A percentile compares a stretch with the other conserved stretches of the same genome.
Conservation (phyloP, 2,797 vertebrate species). For the Argyrosomus regius region DNA sequence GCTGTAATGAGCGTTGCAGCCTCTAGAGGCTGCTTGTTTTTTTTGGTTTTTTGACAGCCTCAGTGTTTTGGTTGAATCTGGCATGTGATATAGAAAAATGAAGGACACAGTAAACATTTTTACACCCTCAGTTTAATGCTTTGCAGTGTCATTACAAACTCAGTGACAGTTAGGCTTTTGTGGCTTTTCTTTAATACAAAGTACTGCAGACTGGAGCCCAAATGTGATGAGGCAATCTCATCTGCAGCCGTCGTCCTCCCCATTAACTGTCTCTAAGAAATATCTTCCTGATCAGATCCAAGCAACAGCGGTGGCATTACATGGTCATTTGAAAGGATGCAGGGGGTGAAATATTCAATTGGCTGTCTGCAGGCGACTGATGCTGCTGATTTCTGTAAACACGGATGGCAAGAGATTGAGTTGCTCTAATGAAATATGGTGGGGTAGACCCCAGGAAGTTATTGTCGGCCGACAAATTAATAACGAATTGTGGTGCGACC, state of each 20-base stretch:
- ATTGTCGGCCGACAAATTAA: conserved; percentile 76
- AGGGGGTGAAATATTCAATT: conserved; percentile 68
- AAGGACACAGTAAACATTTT: conserved; percentile 19
- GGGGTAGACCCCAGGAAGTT: conserved; percentile 60
- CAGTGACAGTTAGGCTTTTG: conserved; percentile 15
- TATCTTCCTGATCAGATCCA: conserved; percentile 69
- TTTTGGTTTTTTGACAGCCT: background rate
- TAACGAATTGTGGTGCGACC: conserved; percentile 68
- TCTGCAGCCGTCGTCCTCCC: conserved; percentile 49
- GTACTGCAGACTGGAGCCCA: conserved; percentile 44
- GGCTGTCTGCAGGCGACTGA: conserved; percentile 68
- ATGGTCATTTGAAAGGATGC: conserved; percentile 70
- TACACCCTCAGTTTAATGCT: background rate
- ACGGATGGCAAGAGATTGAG: conserved; percentile 63
- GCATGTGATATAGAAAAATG: background rate
- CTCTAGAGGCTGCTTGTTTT: conserved; percentile 4
- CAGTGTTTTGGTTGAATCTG: background rate
- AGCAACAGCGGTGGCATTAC: conserved; percentile 54
- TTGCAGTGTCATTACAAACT: conserved; percentile 22
- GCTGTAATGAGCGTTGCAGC: background rate
- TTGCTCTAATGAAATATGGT: conserved; percentile 59
- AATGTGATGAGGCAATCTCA: conserved; percentile 60
- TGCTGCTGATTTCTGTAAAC: conserved; percentile 70
- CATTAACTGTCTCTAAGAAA: conserved; percentile 64
- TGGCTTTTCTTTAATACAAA: conserved; percentile 26